Base-by-base conservation (phyloP, 1,140 invertebrate genomes). In the Drosophila sp. region DNA sequence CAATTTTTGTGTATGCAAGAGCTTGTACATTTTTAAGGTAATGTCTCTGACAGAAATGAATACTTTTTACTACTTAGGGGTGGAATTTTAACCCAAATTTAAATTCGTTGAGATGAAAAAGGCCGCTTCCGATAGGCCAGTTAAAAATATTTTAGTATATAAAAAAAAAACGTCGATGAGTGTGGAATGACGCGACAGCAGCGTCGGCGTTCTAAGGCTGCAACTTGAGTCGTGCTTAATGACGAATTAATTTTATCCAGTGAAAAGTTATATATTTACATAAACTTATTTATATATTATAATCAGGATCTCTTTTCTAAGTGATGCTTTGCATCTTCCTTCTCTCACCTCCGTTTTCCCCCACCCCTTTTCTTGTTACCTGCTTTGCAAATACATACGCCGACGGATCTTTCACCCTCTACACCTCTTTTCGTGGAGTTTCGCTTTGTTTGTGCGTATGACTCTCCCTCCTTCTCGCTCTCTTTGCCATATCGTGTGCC, bases 1-100 rank as follows among this genome's bases (percentile, higher is more conserved):
- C 90, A 91, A 91, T 91, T 91, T 91, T 90, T 91, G 85, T 91
- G 90, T 91, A 91, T 91, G 85, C 85, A 72, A 78, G 78, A 84
- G 67, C 73, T 76, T 66, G 82, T 70, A 58, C 73, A 80, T 84
- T 71, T 74, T 69, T 66, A 74, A 87, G 83, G 76, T 76, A 17
- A 40, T 6, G 29, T 5, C 11, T n/a, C n/a, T n/a, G 60, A 27
- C 6, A 8, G 32, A 47, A 10, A 25, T 23, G 10, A 11, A 35
- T 32, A 50, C 32, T 8, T 3, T 58, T 35, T 10, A 32, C 1
- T 1, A 25, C 6, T 3, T 3, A 10, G 10, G 10, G 35, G 10
- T 10, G 2, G 2, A 10, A 2, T 8, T 3, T 23, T 3, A 0
- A 50, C 27, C 35, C 35, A 10, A 27, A 1, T 27, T 50, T 8